phyloP scores from a whole-genome alignment of 1,140 invertebrate species.

The Samia ricini region DNA sequence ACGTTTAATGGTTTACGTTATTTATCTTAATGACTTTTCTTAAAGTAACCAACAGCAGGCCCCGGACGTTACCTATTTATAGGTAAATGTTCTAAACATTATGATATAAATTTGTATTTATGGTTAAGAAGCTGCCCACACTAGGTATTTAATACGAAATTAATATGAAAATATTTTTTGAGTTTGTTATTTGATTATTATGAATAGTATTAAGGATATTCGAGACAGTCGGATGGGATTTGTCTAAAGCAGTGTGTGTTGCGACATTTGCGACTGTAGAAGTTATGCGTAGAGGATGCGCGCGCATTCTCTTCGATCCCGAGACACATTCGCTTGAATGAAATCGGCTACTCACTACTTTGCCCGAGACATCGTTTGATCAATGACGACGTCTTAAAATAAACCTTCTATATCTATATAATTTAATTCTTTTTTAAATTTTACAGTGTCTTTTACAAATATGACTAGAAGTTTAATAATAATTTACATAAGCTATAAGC shows the following conservation, averaged over 20 bases:
- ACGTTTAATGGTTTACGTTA: constrained; percentile 9
- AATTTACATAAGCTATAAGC: too few relatives aligned
- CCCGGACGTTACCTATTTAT: neutral
- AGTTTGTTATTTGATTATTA: neutral
- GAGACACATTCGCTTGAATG: constrained; percentile 51
- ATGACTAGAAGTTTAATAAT: too few relatives aligned
- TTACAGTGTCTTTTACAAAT: too few relatives aligned
- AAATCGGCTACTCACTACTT: constrained; percentile 38
- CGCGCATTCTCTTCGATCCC: constrained; percentile 68
- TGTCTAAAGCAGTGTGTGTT: constrained; percentile 5
- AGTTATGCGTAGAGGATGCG: constrained; percentile 33
- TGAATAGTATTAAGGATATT: neutral
- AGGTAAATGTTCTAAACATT: neutral
- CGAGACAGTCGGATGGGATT: neutral
- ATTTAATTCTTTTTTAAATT: too few relatives aligned
- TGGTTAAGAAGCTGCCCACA: neutral
- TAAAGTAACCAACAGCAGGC: constrained; percentile 9
- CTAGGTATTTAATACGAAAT: neutral
- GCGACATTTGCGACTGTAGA: neutral
- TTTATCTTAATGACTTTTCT: constrained; percentile 22
- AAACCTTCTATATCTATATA: neutral
- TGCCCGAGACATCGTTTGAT: constrained; percentile 22
- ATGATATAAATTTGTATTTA: neutral
- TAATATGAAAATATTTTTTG: neutral
- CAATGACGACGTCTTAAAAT: constrained; percentile 3